phyloP scores from a whole-genome alignment of 53 echinoderm and acorn worm genomes.

The Paracentrotus lividus region DNA sequence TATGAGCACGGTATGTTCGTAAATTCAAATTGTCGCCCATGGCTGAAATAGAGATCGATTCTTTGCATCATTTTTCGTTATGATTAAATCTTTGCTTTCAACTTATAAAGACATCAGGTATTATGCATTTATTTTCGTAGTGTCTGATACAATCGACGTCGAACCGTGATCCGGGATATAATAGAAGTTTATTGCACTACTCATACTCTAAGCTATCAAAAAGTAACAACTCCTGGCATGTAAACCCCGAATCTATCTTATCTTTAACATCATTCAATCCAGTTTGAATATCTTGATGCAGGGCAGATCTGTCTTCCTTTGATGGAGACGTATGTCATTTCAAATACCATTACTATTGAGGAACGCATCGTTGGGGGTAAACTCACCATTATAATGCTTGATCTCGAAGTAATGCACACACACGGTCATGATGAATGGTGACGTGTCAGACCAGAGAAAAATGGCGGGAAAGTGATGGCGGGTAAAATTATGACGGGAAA shows the following conservation, averaged over 20 bases:
- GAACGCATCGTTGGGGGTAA: background rate
- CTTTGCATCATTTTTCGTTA: conserved; percentile 6
- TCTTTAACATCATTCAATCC: too few relatives aligned
- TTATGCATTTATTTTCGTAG: background rate
- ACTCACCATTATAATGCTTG: background rate
- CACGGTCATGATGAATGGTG: background rate
- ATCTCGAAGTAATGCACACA: background rate
- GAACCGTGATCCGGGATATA: background rate
- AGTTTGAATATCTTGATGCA: background rate
- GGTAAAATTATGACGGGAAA: too few relatives aligned
- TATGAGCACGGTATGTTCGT: background rate
- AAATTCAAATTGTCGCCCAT: background rate
- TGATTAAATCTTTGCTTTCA: conserved; percentile 40
- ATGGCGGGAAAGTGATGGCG: background rate
- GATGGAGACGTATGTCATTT: conserved; percentile 26
- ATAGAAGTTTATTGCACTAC: background rate
- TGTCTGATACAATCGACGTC: conserved; percentile 10
- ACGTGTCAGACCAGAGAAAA: too few relatives aligned
- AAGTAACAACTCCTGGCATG: too few relatives aligned
- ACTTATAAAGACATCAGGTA: background rate
- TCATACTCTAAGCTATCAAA: too few relatives aligned
- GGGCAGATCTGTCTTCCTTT: background rate
- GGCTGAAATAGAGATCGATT: background rate
- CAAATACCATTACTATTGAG: background rate
- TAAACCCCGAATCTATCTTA: too few relatives aligned